These are phyloP conservation scores for Sitophilus oryzae DNA, from an alignment of 1,140 invertebrate genomes.

Conservation along the genomic window DNA sequence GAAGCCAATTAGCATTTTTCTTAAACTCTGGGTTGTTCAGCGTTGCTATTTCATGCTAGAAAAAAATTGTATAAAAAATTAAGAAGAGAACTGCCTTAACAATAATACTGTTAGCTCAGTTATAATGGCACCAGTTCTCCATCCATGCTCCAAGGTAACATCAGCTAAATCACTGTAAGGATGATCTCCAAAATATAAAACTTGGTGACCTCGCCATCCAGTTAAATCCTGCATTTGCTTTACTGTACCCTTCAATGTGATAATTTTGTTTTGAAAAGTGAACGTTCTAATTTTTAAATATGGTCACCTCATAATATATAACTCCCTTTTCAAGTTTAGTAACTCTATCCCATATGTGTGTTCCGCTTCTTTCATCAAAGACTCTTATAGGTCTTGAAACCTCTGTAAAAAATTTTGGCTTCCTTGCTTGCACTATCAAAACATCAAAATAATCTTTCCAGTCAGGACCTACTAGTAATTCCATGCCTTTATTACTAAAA, in stretches of 20 bases:
- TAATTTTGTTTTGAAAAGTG: neutral
- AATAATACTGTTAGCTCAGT: constrained; percentile 76
- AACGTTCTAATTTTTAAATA: neutral
- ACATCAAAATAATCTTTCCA: constrained; percentile 93
- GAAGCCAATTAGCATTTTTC: constrained; percentile 84
- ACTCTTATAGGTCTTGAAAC: constrained; percentile 82
- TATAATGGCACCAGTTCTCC: constrained; percentile 97
- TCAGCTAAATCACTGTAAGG: constrained; percentile 96
- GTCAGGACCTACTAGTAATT: constrained; percentile 76
- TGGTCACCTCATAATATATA: constrained; percentile 85
- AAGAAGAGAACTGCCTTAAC: neutral
- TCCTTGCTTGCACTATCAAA: constrained; percentile 89
- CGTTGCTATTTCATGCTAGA: constrained; percentile 86
- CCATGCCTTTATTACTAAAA: constrained; percentile 86
- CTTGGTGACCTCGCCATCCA: constrained; percentile 85
- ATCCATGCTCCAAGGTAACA: constrained; percentile 91
- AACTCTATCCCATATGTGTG: constrained; percentile 87
- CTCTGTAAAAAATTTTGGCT: constrained; percentile 94
- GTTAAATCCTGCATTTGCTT: constrained; percentile 86
- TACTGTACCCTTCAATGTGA: constrained; percentile 71
- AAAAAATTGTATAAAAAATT: constrained; percentile 26
- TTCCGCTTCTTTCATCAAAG: constrained; percentile 74
- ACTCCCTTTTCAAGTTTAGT: constrained; percentile 78
- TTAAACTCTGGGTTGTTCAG: constrained; percentile 82
- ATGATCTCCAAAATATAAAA: constrained; percentile 96